Base-by-base conservation (phyloP, 2,888 invertebrate species). In the Macrostomum cliftonense region DNA sequence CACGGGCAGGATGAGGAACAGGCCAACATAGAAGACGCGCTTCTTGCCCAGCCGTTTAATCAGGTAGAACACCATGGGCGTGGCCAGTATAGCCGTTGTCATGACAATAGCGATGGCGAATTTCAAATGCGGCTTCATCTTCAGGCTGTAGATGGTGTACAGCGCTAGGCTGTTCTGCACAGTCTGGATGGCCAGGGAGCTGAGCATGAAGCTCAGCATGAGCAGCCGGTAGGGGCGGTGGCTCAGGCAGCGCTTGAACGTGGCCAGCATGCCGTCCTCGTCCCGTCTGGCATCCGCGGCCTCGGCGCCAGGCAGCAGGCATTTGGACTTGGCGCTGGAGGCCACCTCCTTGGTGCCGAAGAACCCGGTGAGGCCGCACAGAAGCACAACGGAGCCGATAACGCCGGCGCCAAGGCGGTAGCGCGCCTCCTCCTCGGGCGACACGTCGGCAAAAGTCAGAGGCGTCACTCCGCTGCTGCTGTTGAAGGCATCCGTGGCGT, bases 131-230 rank as follows among this genome's bases (percentile, higher is more conserved):
- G 60, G 55, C 7, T 59, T 60, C 46, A 60, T 47, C 12, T 60
- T 50, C 20, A 64, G 43, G 9, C 59, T 52, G 50, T 64, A 62
- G 2, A 62, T 64, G 37, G 59, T 58, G 52, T 54, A 64, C 17
- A 64, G 52, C 1, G 63, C 62, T 12, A 64, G 48, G 47, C 64
- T 64, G 5, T 63, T 61, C 51, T 64, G 64, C 12, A 63, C 61
- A 42, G 62, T 57, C 64, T 64, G 28, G 28, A 28, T 28, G 28
- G 28, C 28, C 28, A 28, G 28, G 28, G 28, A 28, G 28, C 28
- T 28, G 5, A 28, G 28, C 28, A 28, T 28, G 28, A 28, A 28
- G 28, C 28, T 28, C 28, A 28, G 28, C 28, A 28, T 28, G 28
- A 28, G 28, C 28, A 28, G 28, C 28, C 28, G 28, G 28, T 28